These are phyloP conservation scores for Pocillopora grandis DNA, from an alignment of 92 coral and sea anemone species.

Conservation along the genomic window DNA sequence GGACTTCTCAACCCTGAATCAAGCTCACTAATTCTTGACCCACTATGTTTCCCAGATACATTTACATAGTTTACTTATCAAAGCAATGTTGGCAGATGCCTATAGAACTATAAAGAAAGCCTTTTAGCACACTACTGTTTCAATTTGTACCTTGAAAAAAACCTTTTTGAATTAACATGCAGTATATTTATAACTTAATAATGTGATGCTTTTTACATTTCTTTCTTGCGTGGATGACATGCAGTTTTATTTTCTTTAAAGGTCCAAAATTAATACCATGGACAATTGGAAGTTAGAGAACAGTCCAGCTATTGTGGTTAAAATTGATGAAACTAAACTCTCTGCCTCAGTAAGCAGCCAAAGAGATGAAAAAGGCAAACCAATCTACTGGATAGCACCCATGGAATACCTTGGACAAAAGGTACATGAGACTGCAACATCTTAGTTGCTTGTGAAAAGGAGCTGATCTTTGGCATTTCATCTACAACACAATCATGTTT, in stretches of 20 bases:
- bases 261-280: constrained; percentile 57
- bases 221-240: background rate
- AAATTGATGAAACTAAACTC: constrained; percentile 20
- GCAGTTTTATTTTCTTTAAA: background rate
- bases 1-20: too few species aligned
- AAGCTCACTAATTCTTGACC: too few species aligned
- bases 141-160: too few species aligned
- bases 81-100: too few species aligned
- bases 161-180: too few species aligned
- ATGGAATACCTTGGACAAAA: constrained; percentile 58
- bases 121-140: too few species aligned
- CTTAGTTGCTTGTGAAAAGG: background rate
- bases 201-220: background rate
- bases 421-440: constrained; percentile 24
- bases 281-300: constrained; percentile 67
- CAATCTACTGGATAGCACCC: constrained; percentile 81
- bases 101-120: too few species aligned
- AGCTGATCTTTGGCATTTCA: background rate
- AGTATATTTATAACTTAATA: too few species aligned
- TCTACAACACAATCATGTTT: background rate
- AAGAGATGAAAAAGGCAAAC: constrained; percentile 58
- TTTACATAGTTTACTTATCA: too few species aligned
- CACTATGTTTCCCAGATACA: too few species aligned
- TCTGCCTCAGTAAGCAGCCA: constrained; percentile 55
- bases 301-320: constrained; percentile 51